phyloP scores from a whole-genome alignment of 2,113 vertebrate species.

The Stegostoma tigrinum region DNA sequence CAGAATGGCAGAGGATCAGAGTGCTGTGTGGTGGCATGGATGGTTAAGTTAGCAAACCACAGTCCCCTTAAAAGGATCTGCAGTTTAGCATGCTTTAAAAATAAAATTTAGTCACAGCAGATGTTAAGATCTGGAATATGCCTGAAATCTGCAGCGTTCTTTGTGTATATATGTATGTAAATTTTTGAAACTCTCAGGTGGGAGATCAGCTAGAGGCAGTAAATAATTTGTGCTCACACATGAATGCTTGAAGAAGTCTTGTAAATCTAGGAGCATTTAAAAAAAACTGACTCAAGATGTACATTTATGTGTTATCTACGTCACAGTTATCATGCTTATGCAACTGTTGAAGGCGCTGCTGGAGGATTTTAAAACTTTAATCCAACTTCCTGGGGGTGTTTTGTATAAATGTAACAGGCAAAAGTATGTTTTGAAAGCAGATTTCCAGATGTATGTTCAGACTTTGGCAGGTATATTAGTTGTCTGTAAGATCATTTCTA shows the following conservation, averaged over 20 bases:
- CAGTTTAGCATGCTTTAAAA: not conserved
- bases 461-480: not conserved
- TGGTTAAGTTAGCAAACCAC: not conserved
- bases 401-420: not conserved
- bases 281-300: not conserved
- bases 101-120: not conserved
- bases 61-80: not conserved
- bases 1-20: not conserved
- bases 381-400: not conserved
- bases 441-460: not conserved
- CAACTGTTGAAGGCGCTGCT: not conserved
- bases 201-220: not conserved
- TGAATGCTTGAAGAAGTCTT: not conserved
- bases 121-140: not conserved
- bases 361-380: too few species aligned
- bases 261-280: not conserved
- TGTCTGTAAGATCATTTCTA: not conserved
- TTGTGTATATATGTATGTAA: not conserved
- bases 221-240: not conserved
- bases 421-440: not conserved
- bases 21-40: not conserved
- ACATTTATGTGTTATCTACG: not conserved
- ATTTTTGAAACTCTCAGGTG: not conserved
- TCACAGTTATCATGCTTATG: not conserved
- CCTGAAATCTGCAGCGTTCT: not conserved